A percentile compares a stretch with the other conserved stretches of the same genome.
Conservation (phyloP, 2,797 vertebrate genomes). For the Perdix hodgsoniae region DNA sequence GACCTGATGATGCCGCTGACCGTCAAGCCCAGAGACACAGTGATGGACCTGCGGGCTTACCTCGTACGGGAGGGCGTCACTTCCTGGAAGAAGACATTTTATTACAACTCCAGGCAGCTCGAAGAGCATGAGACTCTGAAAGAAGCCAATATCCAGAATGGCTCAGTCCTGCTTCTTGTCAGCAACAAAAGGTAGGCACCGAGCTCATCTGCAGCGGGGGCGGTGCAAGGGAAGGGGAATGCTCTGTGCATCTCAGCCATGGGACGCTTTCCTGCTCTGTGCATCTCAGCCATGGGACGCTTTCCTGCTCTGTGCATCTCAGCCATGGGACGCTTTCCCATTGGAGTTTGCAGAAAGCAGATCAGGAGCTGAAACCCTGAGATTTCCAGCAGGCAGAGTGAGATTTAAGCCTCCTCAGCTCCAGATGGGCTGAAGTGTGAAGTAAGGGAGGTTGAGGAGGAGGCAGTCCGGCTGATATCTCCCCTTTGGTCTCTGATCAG, state of each 20-base stretch:
- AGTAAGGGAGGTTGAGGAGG: not conserved
- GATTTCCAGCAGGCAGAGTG: not conserved
- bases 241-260: not conserved
- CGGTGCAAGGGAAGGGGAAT: not conserved
- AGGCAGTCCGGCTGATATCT: not conserved
- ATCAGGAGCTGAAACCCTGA: not conserved
- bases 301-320: not conserved
- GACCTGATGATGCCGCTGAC: conserved; percentile 80
- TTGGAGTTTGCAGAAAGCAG: not conserved
- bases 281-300: not conserved
- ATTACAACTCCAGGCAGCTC: conserved; percentile 82
- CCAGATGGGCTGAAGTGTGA: not conserved
- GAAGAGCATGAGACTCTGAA: conserved; percentile 82
- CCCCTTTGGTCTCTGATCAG: not conserved
- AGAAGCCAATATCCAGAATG: conserved; percentile 81
- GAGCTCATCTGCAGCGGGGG: accelerated
- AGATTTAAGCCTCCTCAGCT: not conserved
- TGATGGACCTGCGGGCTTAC: conserved; percentile 82
- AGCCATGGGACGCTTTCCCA: not conserved
- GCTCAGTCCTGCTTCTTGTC: conserved; percentile 81
- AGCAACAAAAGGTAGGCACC: conserved; percentile 73
- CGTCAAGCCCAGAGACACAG: conserved; percentile 79
- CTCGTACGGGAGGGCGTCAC: conserved; percentile 80
- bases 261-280: not conserved
- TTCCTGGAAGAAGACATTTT: conserved; percentile 84